Percentiles rank a stretch among this genome's conserved stretches.
Conservation (phyloP, 2,888 invertebrate species). For the Gastrophysa polygoni region DNA sequence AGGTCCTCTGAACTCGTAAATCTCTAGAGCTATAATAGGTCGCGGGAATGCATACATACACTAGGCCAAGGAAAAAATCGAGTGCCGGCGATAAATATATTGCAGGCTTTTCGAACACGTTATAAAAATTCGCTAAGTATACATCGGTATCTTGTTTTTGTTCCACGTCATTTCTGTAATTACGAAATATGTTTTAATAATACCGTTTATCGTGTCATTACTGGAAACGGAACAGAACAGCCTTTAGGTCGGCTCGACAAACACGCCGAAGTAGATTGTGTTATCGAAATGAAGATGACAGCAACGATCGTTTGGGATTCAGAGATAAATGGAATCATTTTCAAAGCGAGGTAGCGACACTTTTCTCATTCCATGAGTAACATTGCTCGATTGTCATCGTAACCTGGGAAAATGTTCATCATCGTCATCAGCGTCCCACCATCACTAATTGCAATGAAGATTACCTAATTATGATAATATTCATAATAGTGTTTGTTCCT, state of each 20-base stretch:
- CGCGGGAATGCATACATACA: constrained; percentile 35
- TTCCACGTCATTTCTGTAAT: constrained; percentile 18
- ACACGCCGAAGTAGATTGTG: constrained; percentile 7
- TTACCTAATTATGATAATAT: too few species aligned
- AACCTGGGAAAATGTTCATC: too few species aligned
- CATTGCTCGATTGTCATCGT: too few species aligned
- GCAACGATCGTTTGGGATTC: neutral
- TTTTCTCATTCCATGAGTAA: too few species aligned
- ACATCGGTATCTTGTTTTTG: constrained; percentile 34
- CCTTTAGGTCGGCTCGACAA: constrained; percentile 12
- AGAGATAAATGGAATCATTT: neutral
- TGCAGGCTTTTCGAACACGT: constrained; percentile 22
- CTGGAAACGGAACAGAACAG: constrained; percentile 13
- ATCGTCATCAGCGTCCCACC: too few species aligned
- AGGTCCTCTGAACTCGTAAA: constrained; percentile 31
- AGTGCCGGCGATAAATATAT: constrained; percentile 34
- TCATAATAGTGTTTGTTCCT: too few species aligned
- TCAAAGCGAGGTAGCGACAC: too few species aligned
- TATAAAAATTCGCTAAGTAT: constrained; percentile 37
- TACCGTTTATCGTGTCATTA: constrained; percentile 22
- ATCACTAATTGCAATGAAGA: too few species aligned
- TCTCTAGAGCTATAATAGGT: constrained; percentile 34
- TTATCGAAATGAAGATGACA: constrained; percentile 10
- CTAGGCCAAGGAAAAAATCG: constrained; percentile 29
- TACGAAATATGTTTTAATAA: constrained; percentile 28